These are phyloP conservation scores for Pollachius pollachius DNA, from an alignment of 2,113 vertebrate genomes.

Conservation along the genomic window DNA sequence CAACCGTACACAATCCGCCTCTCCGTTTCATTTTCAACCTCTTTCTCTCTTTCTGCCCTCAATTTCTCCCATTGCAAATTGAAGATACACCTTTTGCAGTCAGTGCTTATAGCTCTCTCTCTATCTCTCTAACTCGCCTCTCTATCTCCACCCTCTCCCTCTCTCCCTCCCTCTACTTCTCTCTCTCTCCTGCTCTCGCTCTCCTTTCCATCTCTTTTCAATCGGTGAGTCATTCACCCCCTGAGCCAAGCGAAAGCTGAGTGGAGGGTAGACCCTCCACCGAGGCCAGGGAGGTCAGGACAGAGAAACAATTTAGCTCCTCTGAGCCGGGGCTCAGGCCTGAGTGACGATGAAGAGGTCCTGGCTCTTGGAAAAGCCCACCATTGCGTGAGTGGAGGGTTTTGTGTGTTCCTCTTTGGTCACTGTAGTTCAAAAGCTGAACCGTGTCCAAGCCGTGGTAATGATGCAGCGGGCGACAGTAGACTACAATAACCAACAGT, in stretches of 20 bases:
- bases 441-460: constrained; percentile 68
- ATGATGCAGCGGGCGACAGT: constrained; percentile 69
- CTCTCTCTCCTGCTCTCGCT: background rate
- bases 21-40: background rate
- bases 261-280: constrained; percentile 16
- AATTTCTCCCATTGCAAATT: constrained; percentile 8
- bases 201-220: background rate
- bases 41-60: background rate
- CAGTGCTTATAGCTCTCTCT: constrained; percentile 11
- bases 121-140: background rate
- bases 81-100: constrained; percentile 2
- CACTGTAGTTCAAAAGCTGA: constrained; percentile 74
- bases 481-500: constrained; percentile 77
- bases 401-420: constrained; percentile 72
- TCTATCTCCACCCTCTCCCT: background rate
- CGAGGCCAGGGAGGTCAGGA: constrained; percentile 33
- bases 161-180: background rate
- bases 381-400: constrained; percentile 66
- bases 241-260: constrained; percentile 15
- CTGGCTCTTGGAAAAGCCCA: constrained; percentile 60
- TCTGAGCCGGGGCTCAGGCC: constrained; percentile 48
- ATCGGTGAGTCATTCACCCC: constrained; percentile 44
- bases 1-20: background rate
- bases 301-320: constrained; percentile 59
- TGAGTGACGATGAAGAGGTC: constrained; percentile 17